These are phyloP conservation scores for Hemiscyllium ocellatum DNA, from an alignment of 2,113 vertebrate species.

Conservation along the genomic window DNA sequence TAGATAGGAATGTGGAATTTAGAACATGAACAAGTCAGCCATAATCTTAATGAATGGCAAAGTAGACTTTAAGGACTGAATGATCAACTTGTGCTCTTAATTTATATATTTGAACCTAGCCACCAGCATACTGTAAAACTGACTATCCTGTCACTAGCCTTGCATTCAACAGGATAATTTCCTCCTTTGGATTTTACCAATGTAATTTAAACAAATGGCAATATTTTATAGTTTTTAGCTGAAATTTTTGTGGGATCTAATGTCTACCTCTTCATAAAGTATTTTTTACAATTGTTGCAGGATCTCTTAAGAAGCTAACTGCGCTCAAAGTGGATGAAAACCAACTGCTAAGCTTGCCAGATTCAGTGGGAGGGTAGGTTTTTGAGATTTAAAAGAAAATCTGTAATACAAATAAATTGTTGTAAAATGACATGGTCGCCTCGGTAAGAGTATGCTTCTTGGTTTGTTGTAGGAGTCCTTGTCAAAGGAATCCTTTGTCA, in stretches of 20 bases:
- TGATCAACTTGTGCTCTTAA: too few species aligned
- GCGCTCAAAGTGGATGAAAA: conserved; percentile 97
- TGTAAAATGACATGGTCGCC: not conserved
- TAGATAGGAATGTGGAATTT: too few species aligned
- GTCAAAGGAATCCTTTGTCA: conserved; percentile 42
- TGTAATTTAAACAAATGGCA: not conserved
- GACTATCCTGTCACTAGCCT: not conserved
- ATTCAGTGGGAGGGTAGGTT: conserved; percentile 88
- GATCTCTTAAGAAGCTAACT: conserved; percentile 84
- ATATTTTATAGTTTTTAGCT: not conserved
- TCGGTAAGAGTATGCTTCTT: not conserved
- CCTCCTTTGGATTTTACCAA: not conserved
- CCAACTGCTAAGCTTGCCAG: conserved; percentile 87
- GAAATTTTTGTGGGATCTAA: not conserved
- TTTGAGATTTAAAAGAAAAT: not conserved
- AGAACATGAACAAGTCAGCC: too few species aligned
- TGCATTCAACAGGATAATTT: not conserved
- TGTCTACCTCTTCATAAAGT: not conserved
- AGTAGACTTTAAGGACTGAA: too few species aligned
- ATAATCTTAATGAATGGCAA: too few species aligned
- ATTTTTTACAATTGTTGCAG: conserved; percentile 53
- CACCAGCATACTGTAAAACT: not conserved
- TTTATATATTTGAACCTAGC: not conserved
- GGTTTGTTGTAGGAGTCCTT: conserved; percentile 42
- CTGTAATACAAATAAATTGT: not conserved